A percentile compares a stretch with the other conserved stretches of the same genome.
phyloP scores from a whole-genome alignment of 2,797 vertebrate species.

The Chromis chromis region DNA sequence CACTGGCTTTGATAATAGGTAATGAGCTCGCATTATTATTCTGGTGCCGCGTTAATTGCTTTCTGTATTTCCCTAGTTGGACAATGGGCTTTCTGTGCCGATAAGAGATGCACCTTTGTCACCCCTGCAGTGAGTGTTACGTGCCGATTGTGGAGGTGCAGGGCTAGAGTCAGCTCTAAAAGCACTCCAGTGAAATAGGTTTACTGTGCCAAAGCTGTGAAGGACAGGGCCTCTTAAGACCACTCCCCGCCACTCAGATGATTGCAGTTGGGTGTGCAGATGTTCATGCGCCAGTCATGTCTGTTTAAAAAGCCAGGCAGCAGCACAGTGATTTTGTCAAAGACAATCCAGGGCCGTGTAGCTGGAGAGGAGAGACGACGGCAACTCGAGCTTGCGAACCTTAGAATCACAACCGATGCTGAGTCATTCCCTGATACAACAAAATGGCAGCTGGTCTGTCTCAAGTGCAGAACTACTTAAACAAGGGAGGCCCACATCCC shows the following conservation, averaged over 20 bases:
- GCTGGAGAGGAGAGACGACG: constrained; percentile 45
- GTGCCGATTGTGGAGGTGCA: constrained; percentile 82
- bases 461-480: constrained; percentile 61
- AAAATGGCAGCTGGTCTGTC: constrained; percentile 77
- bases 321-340: constrained; percentile 59
- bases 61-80: constrained; percentile 87
- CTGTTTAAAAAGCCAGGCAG: constrained; percentile 54
- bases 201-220: constrained; percentile 82
- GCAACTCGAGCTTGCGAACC: constrained; percentile 49
- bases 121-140: constrained; percentile 84
- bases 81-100: constrained; percentile 86
- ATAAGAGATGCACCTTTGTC: constrained; percentile 88
- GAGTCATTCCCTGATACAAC: constrained; percentile 76
- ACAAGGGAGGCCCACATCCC: constrained; percentile 43
- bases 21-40: constrained; percentile 89
- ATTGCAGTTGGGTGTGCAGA: constrained; percentile 79
- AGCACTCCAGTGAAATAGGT: constrained; percentile 86
- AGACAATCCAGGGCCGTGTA: constrained; percentile 48
- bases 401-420: constrained; percentile 68
- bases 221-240: constrained; percentile 83
- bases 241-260: constrained; percentile 73
- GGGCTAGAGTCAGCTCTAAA: constrained; percentile 82
- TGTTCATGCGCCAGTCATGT: constrained; percentile 68
- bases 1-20: constrained; percentile 87
- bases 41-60: constrained; percentile 87